Percentiles rank a stretch among this genome's conserved stretches.
Conservation (phyloP, 92 coral and sea anemone species). For the Desmophyllum pertusum region DNA sequence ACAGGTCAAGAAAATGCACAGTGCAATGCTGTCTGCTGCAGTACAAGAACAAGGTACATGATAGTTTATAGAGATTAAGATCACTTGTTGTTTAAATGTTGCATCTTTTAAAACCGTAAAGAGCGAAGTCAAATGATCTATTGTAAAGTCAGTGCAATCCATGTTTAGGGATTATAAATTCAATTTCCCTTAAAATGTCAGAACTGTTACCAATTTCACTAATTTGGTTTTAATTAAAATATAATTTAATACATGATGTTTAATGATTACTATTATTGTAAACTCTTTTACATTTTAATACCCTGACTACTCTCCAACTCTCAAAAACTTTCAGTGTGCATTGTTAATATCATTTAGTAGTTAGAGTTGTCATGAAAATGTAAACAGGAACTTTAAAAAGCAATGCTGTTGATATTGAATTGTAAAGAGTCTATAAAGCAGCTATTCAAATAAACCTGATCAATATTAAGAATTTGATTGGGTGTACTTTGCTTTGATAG, state of each 20-base stretch:
- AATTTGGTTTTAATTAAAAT: background rate
- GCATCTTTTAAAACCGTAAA: too few species aligned
- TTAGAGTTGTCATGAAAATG: background rate
- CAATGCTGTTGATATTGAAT: background rate
- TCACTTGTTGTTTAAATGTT: background rate
- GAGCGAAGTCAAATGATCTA: too few species aligned
- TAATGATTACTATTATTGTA: too few species aligned
- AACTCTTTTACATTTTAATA: too few species aligned
- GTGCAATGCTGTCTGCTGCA: slow-evolving; percentile 87
- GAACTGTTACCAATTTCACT: background rate
- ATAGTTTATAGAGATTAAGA: background rate
- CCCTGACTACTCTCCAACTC: background rate
- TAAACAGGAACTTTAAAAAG: slow-evolving; percentile 7
- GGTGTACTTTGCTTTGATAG: too few species aligned
- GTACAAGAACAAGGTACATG: slow-evolving; percentile 91
- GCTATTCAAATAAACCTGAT: slow-evolving; percentile 28
- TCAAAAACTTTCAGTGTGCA: background rate
- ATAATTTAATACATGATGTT: too few species aligned
- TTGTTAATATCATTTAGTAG: background rate
- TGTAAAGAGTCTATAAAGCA: background rate
- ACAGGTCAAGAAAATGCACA: slow-evolving; percentile 91
- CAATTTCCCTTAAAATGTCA: background rate
- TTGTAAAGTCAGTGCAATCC: too few species aligned
- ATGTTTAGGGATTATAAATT: too few species aligned
- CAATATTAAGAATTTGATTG: too few species aligned